Conservation (phyloP, 64 coral and sea anemone genomes). For the Stichodactyla mertensii region DNA sequence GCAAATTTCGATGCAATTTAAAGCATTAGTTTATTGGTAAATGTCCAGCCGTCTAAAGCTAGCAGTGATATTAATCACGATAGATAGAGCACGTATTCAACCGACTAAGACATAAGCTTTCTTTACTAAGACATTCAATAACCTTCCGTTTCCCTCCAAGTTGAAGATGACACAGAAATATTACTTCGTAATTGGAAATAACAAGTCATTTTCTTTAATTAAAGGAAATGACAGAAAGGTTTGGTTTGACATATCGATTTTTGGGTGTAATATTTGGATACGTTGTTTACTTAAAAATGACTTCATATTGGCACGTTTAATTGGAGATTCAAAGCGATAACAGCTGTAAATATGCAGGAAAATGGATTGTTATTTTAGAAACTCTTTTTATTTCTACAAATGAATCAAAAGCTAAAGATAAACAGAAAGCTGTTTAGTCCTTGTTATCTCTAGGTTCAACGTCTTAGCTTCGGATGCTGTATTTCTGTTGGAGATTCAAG, state of each 20-base stretch:
- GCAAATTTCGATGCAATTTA: not conserved
- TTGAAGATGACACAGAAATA: not conserved
- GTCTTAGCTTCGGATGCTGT: too few species aligned
- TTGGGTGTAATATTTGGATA: conserved; percentile 1
- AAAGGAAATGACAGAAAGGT: not conserved
- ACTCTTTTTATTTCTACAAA: too few species aligned
- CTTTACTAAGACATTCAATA: not conserved
- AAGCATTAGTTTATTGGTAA: not conserved
- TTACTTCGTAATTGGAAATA: not conserved
- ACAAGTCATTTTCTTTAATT: not conserved
- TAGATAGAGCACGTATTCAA: not conserved
- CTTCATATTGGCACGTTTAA: not conserved
- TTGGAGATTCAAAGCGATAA: not conserved
- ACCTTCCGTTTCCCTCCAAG: not conserved
- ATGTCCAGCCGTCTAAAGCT: not conserved
- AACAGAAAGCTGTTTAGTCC: too few species aligned
- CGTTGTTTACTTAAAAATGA: not conserved
- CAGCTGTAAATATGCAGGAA: not conserved
- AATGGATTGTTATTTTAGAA: not conserved
- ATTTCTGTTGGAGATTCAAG: too few species aligned
- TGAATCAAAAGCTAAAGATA: too few species aligned
- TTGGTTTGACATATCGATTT: not conserved
- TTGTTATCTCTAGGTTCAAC: too few species aligned
- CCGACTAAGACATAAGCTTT: not conserved
- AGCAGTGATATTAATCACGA: not conserved